A percentile compares a stretch with the other conserved stretches of the same genome.
These are phyloP conservation scores for Dryobota labecula DNA, from an alignment of 2,888 invertebrate species.

Conservation along the genomic window DNA sequence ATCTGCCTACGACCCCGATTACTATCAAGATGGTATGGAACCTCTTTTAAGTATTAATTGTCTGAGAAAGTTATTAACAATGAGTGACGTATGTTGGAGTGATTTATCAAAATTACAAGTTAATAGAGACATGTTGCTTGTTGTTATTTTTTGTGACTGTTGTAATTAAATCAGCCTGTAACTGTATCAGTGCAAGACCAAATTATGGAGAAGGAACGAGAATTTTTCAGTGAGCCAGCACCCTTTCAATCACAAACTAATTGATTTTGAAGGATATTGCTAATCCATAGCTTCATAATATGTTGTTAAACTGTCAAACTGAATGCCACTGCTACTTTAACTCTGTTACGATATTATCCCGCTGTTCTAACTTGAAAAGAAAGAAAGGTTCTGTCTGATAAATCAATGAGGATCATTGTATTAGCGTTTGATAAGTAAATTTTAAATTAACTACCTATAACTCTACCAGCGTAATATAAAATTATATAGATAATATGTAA, in stretches of 20 bases:
- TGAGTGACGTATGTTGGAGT: constrained; percentile 32
- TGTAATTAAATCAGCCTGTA: no score
- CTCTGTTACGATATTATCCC: no score
- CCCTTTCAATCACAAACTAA: no score
- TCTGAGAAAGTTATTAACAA: constrained; percentile 53
- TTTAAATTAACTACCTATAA: background rate
- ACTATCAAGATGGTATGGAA: constrained; percentile 33
- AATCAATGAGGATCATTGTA: background rate
- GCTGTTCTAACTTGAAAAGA: background rate
- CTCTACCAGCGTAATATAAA: no score
- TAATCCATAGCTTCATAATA: no score
- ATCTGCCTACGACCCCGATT: constrained; percentile 53
- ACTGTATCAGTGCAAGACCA: background rate
- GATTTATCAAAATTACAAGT: constrained; percentile 43
- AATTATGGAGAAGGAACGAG: background rate
- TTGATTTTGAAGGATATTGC: no score
- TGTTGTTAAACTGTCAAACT: no score
- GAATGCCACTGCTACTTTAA: no score
- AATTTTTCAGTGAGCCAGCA: no score
- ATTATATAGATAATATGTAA: no score
- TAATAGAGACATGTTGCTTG: background rate
- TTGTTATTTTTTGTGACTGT: background rate
- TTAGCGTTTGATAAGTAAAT: background rate
- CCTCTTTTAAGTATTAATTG: constrained; percentile 51
- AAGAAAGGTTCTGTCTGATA: background rate